Evolutionary conservation across 2,888 invertebrate species (phyloP), one percentile per base, ranked within the genome.

Genomic region (Eutolmus rufibarbis): DNA sequence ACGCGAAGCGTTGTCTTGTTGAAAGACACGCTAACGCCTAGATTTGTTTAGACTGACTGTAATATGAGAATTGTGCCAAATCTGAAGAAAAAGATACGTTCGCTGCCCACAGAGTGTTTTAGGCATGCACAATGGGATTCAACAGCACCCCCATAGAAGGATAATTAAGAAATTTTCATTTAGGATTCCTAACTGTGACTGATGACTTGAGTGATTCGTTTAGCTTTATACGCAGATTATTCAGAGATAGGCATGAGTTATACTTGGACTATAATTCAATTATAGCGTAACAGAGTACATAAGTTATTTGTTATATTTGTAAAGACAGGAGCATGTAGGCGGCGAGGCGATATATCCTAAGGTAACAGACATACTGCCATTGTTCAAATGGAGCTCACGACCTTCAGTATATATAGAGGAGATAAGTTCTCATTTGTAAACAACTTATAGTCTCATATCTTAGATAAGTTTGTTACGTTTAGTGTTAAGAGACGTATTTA

Each of bases 131-230:
- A 4, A 40, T 14, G 40, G 34, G 76, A 56, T 51, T 51, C 12
- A 43, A 46, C 7, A 78, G 9, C 78, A 78, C n/a, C 40, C 40
- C 74, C 37, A 76, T 37, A 78, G 28, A 28, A 43, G 28, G 51
- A 81, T 56, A 81, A 66, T 84, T 84, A 84, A 57, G 23, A 84
- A 31, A 40, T 51, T 84, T 84, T 84, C 57, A 23, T 84, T 84
- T 84, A 19, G 84, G 82, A 88, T 88, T 87, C 87, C 87, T 88
- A 88, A 87, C 86, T 87, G 88, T 86, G 88, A 88, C 88, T 88
- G 88, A 88, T 82, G 87, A 87, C 86, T 87, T 88, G 88, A 87
- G 88, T 88, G 88, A 88, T 87, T 87, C 87, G 84, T 88, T 88
- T 88, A 88, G 88, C 88, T 88, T 88, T 88, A 88, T 87, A 88